A percentile compares a stretch with the other conserved stretches of the same genome.
Evolutionary conservation across 2,797 vertebrate genomes (phyloP).

Genomic region (Dipus sagitta): DNA sequence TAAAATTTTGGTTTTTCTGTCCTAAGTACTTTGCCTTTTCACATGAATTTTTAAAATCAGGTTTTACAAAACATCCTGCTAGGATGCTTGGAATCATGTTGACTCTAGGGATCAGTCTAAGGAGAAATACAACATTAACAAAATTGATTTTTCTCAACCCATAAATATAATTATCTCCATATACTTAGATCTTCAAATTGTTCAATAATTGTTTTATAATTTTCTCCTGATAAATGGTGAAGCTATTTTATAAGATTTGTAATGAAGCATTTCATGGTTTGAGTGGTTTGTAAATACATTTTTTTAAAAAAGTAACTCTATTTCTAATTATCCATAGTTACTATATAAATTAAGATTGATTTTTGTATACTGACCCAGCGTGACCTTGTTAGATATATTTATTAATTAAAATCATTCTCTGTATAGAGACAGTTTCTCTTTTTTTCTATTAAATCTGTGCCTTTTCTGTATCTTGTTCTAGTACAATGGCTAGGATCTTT

Average conservation of each 20-base stretch:
- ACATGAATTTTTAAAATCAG: neutral
- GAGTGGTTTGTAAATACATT: neutral
- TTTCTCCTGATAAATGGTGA: neutral
- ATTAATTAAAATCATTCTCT: conserved; percentile 1
- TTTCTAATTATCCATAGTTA: neutral
- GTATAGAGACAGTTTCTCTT: neutral
- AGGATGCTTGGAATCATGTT: conserved; percentile 28
- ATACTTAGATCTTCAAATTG: conserved; percentile 40
- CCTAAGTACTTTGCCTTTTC: conserved; percentile 2
- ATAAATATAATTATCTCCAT: neutral
- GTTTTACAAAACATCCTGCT: conserved; percentile 26
- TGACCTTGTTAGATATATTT: conserved; percentile 12
- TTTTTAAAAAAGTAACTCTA: neutral
- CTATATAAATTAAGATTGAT: neutral
- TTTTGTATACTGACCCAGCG: neutral
- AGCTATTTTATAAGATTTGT: neutral
- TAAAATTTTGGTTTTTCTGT: neutral
- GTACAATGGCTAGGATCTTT: neutral
- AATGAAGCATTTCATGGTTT: neutral
- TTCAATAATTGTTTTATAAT: neutral
- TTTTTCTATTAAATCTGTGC: neutral
- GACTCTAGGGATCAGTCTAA: neutral
- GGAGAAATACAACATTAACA: neutral
- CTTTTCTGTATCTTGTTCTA: neutral
- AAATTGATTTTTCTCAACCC: neutral